Evolutionary conservation across 2,797 vertebrate species (phyloP).

Genomic region (Anguilla obscura): DNA sequence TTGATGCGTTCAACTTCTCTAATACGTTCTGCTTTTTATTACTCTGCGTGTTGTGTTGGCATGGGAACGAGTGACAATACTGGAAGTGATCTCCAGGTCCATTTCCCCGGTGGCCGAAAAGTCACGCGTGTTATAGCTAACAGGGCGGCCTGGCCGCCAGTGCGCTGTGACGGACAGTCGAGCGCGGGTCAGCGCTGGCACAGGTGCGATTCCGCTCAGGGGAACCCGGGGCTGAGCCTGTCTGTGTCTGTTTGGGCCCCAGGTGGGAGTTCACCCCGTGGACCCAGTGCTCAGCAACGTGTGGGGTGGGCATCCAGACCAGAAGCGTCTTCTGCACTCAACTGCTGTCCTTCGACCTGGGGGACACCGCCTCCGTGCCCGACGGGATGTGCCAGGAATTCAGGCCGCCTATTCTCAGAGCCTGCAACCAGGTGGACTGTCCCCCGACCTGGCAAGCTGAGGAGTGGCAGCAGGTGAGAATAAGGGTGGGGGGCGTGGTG

Average conservation of each 20-base stretch:
- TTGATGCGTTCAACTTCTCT: conserved; percentile 13
- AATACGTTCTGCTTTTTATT: not conserved
- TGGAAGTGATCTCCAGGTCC: not conserved
- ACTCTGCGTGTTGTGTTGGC: not conserved
- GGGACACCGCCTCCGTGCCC: conserved; percentile 57
- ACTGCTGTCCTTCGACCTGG: conserved; percentile 54
- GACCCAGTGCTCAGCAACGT: conserved; percentile 83
- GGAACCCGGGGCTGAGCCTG: not conserved
- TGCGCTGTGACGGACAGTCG: conserved; percentile 12
- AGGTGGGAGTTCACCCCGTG: conserved; percentile 84
- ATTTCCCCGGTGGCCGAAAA: not conserved
- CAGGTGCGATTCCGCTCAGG: conserved; percentile 7
- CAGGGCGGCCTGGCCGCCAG: not conserved
- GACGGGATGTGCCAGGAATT: conserved; percentile 69
- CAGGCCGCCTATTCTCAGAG: conserved; percentile 78
- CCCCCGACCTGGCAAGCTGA: conserved; percentile 82
- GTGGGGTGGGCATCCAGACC: conserved; percentile 86
- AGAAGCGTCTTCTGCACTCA: conserved; percentile 79
- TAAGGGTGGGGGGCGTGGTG: not conserved
- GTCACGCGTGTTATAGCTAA: not conserved
- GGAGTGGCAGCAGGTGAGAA: conserved; percentile 84
- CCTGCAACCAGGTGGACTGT: conserved; percentile 88
- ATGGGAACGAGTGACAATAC: not conserved
- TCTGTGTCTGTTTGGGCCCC: conserved; percentile 27
- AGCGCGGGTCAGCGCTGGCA: not conserved